A percentile compares a stretch with the other conserved stretches of the same genome.
phyloP scores from a whole-genome alignment of 30 jellyfish, hydroid and myxozoan species.

The Aurelia aurita complex sp. Pacific region DNA sequence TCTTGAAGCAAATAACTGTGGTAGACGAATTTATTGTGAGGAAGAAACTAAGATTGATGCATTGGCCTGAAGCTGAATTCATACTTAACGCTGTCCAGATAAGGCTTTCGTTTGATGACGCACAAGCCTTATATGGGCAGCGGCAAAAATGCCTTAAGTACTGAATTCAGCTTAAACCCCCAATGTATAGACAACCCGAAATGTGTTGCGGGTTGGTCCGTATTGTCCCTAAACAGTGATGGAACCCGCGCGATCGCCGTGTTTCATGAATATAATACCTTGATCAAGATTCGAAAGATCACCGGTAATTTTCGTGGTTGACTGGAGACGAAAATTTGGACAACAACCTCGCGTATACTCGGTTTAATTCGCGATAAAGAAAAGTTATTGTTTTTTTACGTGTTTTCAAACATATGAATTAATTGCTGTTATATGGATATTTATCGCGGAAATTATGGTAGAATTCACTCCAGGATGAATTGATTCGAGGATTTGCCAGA shows the following conservation, averaged over 20 bases:
- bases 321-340: conserved; percentile 54
- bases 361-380: background rate
- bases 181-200: background rate
- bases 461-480: conserved; percentile 48
- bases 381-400: background rate
- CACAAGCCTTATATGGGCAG: no score
- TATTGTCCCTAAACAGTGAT: conserved; percentile 38
- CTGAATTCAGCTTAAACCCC: no score
- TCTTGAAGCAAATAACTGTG: no score
- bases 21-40: no score
- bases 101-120: no score
- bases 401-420: background rate
- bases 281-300: conserved; percentile 30
- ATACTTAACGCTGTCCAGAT: no score
- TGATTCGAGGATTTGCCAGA: conserved; percentile 18
- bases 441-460: background rate
- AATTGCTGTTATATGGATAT: background rate
- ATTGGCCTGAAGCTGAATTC: no score
- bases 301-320: conserved; percentile 54
- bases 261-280: conserved; percentile 47
- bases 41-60: no score
- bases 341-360: background rate
- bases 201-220: conserved; percentile 21
- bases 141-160: no score
- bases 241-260: conserved; percentile 50